A percentile compares a stretch with the other conserved stretches of the same genome.
phyloP scores from a whole-genome alignment of 2,797 vertebrate species.

The Myotis daubentonii region DNA sequence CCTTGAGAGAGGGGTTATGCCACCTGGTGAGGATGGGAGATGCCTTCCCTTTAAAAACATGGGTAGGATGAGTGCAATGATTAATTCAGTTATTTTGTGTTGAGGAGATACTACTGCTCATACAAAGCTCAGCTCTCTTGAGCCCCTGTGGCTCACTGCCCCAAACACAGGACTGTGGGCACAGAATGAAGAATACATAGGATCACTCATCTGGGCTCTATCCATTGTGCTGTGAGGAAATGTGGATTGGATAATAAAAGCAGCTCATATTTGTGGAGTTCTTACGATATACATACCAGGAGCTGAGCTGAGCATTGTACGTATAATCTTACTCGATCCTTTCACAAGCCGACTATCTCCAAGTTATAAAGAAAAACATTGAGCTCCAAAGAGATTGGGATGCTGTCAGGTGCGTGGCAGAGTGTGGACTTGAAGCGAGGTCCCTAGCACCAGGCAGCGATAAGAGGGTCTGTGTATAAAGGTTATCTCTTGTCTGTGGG shows the following conservation, averaged over 20 bases:
- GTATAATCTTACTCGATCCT: background rate
- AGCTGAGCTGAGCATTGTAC: background rate
- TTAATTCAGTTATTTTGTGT: background rate
- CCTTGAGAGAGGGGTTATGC: background rate
- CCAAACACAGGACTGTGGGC: background rate
- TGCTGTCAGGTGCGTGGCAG: background rate
- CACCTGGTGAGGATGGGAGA: fast-evolving
- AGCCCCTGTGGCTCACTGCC: background rate
- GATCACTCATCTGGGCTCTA: background rate
- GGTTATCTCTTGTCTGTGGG: background rate
- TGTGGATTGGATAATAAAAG: background rate
- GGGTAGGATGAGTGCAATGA: background rate
- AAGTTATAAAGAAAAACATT: background rate
- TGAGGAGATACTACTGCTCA: background rate
- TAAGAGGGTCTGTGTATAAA: background rate
- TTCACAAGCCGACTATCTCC: background rate
- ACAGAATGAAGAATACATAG: background rate
- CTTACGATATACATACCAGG: background rate
- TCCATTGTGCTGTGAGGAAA: background rate
- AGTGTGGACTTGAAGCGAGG: background rate
- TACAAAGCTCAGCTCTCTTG: background rate
- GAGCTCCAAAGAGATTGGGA: background rate
- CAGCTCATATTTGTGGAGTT: background rate
- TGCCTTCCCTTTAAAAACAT: background rate
- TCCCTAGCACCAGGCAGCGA: background rate